A percentile compares a stretch with the other conserved stretches of the same genome.
Conservation (phyloP, 1,140 invertebrate species). For the Drosophila arawakana region DNA sequence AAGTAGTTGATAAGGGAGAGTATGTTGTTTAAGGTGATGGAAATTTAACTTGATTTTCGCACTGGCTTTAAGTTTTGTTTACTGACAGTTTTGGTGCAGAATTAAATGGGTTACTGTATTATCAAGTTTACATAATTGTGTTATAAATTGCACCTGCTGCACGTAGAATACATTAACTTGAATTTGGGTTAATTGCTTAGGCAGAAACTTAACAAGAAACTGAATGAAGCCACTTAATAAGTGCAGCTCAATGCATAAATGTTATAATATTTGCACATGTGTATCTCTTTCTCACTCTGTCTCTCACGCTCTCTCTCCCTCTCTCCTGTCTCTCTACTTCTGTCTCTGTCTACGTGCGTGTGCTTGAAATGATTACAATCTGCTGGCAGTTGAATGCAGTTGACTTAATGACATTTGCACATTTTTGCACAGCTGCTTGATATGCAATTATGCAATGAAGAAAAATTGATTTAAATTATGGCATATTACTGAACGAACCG, state of each 20-base stretch:
- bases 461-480: slow-evolving; percentile 61
- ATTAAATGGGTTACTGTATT: neutral
- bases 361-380: slow-evolving; percentile 33
- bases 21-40: neutral
- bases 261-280: slow-evolving; percentile 12
- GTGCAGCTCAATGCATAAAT: slow-evolving; percentile 31
- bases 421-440: slow-evolving; percentile 54
- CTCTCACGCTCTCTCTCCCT: no score
- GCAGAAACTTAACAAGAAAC: slow-evolving; percentile 35
- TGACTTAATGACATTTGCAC: slow-evolving; percentile 59
- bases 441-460: slow-evolving; percentile 42
- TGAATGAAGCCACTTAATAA: slow-evolving; percentile 49
- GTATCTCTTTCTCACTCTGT: neutral
- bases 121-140: slow-evolving; percentile 19
- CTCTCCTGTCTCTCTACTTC: neutral
- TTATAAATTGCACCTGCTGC: slow-evolving; percentile 32
- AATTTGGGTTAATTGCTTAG: slow-evolving; percentile 70
- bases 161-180: slow-evolving; percentile 55
- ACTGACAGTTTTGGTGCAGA: neutral
- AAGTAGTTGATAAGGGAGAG: neutral
- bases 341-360: neutral
- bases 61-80: no score
- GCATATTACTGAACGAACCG: slow-evolving; percentile 41
- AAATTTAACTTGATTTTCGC: neutral
- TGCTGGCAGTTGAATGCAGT: slow-evolving; percentile 39